A percentile compares a stretch with the other conserved stretches of the same genome.
phyloP scores from a whole-genome alignment of 2,888 invertebrate genomes.

The Clunio marinus region DNA sequence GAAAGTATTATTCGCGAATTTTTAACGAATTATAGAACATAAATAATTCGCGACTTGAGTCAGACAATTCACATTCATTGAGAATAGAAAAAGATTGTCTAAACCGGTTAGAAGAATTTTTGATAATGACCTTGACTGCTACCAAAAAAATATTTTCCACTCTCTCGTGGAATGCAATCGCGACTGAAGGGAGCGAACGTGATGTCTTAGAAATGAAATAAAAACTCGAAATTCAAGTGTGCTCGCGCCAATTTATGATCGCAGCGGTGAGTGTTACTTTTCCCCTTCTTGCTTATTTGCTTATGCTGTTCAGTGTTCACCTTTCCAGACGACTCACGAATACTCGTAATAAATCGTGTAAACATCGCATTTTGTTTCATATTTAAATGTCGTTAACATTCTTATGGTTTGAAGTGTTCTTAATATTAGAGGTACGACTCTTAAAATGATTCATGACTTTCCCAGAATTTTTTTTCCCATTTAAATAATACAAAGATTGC shows the following conservation, averaged over 20 bases:
- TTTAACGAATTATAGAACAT: not conserved
- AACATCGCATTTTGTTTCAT: not conserved
- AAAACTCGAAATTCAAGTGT: slow-evolving; percentile 34
- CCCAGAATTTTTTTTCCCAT: not conserved
- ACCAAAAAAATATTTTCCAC: not conserved
- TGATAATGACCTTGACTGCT: slow-evolving; percentile 29
- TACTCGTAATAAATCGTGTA: slow-evolving; percentile 6
- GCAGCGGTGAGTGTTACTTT: not conserved
- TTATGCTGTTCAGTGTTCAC: not conserved
- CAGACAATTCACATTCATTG: slow-evolving; percentile 5
- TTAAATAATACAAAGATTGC: not conserved
- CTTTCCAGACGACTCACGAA: no score
- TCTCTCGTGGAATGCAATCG: slow-evolving; percentile 18
- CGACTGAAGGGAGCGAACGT: slow-evolving; percentile 14
- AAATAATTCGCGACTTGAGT: not conserved
- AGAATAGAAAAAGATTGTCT: no score
- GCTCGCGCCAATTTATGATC: slow-evolving; percentile 33
- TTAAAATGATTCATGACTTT: not conserved
- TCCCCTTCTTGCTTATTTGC: not conserved
- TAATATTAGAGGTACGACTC: not conserved
- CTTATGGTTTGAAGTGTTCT: not conserved
- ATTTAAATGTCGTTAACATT: slow-evolving; percentile 3
- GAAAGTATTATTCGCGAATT: not conserved
- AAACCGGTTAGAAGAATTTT: slow-evolving; percentile 22
- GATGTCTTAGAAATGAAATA: not conserved